Base-by-base conservation (phyloP, 1,140 invertebrate species). In the Yoshiicerus persimilis region DNA sequence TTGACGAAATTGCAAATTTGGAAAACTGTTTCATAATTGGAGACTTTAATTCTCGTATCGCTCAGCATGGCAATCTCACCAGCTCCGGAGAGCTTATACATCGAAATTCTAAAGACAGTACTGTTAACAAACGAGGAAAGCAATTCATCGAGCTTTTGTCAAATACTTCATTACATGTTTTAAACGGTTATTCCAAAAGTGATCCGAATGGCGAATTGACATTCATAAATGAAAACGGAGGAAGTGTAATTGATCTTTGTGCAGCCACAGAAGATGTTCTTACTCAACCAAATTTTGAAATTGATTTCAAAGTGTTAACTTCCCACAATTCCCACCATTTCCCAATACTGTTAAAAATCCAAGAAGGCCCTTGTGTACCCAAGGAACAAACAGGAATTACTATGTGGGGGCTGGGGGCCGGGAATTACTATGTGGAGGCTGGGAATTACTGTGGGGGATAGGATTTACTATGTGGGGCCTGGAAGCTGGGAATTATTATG, bases 211-310 rank as follows among this genome's bases (percentile, higher is more conserved):
- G 86, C 4, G 62, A 87, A 36, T 25, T 6, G 1, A 87, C 86
- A 87, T 87, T 87, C 27, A 62, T 77, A 2, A 77, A 77, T 38
- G 32, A 30, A 34, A 70, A 38, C 23, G 86, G 86, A 16, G 3
- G 11, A 3, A 87, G 86, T 39, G 86, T 87, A 2, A 75, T 87
- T 13, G 86, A 77, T 39, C 34, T 87, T 4, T 87, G 86, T 36
- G 56, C 66, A 20, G 86, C 25, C 0, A 32, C n/a, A 6, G 27
- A 62, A 62, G 23, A 80, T 10, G 6, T 80, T 32, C 30, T 80
- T 5, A 27, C 27, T 8, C 16, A 64, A 2, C 56, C 20, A n/a
- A 64, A n/a, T 23, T 64, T 23, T n/a, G 8, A 64, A 8, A 2
- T 64, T 64, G 56, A 64, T n/a, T 64, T 64, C 23, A 23, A 20